Evolutionary conservation across 2,888 invertebrate genomes (phyloP).

Genomic region (Ectemnius lituratus): DNA sequence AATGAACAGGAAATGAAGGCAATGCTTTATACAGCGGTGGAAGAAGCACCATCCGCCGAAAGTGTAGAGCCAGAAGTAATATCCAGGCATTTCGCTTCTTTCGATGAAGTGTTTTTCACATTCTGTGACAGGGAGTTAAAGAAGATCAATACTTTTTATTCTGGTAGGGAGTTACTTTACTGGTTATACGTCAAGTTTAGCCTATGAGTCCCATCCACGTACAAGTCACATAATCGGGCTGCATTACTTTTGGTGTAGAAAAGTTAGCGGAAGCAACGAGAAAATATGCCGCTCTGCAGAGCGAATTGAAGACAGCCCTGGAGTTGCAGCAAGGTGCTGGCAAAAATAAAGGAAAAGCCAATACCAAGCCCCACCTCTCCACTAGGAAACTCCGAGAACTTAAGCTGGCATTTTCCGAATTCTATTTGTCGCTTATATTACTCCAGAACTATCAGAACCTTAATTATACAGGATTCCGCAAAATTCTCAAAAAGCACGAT

Average conservation of each 20-base stretch:
- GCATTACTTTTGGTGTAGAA: conserved; percentile 80
- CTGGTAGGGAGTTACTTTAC: conserved; percentile 80
- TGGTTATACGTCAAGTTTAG: too few species aligned
- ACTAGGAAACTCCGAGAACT: conserved; percentile 93
- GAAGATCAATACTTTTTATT: conserved; percentile 98
- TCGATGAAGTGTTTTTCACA: conserved; percentile 97
- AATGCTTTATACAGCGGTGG: conserved; percentile 94
- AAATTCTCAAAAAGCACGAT: conserved; percentile 99
- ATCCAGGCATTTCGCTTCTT: conserved; percentile 92
- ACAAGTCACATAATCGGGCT: background rate
- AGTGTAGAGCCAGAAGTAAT: conserved; percentile 93
- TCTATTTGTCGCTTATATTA: conserved; percentile 96
- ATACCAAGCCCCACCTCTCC: conserved; percentile 80
- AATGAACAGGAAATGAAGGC: conserved; percentile 93
- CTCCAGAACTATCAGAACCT: conserved; percentile 99
- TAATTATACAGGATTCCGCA: conserved; percentile 98
- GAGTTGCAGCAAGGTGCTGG: conserved; percentile 75
- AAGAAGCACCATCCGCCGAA: conserved; percentile 94
- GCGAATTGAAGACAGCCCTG: conserved; percentile 84
- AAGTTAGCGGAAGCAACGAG: conserved; percentile 98
- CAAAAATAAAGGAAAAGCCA: conserved; percentile 74
- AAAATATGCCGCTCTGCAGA: conserved; percentile 93
- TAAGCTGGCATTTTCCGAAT: conserved; percentile 98
- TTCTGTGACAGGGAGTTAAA: conserved; percentile 96
- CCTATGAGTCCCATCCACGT: too few species aligned